Evolutionary conservation across 2,888 invertebrate genomes (phyloP).

Genomic region (Lycia hirtaria): DNA sequence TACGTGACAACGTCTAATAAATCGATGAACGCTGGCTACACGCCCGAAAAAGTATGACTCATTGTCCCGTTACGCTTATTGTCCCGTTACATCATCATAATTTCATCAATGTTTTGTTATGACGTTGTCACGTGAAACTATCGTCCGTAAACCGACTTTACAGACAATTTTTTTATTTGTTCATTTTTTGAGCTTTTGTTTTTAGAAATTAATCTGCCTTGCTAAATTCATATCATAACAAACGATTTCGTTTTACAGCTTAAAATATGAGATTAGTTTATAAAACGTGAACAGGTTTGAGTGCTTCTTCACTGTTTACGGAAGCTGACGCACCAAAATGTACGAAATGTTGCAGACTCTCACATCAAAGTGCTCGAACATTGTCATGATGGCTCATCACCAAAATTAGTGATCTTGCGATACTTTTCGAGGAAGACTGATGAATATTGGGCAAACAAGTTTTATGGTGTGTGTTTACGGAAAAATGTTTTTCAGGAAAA

Average conservation of each 20-base stretch:
- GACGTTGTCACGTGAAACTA: too few species aligned
- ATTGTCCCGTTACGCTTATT: too few species aligned
- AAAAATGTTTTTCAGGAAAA: background rate
- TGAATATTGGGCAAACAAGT: constrained; percentile 8
- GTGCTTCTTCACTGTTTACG: constrained; percentile 42
- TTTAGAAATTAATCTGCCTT: constrained; percentile 6
- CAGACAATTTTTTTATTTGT: too few species aligned
- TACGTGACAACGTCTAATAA: too few species aligned
- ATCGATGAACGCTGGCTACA: too few species aligned
- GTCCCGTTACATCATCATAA: too few species aligned
- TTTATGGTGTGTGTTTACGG: background rate
- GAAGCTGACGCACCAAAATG: constrained; percentile 37
- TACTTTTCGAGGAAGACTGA: constrained; percentile 3
- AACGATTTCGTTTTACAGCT: constrained; percentile 7
- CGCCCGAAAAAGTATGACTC: too few species aligned
- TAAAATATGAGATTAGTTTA: constrained; percentile 20
- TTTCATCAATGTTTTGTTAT: too few species aligned
- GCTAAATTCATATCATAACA: constrained; percentile 16
- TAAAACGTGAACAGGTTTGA: constrained; percentile 35
- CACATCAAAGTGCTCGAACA: constrained; percentile 46
- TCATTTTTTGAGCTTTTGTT: too few species aligned
- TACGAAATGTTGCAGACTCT: constrained; percentile 24
- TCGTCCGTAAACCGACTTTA: background rate
- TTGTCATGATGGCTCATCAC: constrained; percentile 4
- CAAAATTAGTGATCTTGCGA: constrained; percentile 9